phyloP scores from a whole-genome alignment of 2,797 vertebrate species.

The Anabacerthia variegaticeps region DNA sequence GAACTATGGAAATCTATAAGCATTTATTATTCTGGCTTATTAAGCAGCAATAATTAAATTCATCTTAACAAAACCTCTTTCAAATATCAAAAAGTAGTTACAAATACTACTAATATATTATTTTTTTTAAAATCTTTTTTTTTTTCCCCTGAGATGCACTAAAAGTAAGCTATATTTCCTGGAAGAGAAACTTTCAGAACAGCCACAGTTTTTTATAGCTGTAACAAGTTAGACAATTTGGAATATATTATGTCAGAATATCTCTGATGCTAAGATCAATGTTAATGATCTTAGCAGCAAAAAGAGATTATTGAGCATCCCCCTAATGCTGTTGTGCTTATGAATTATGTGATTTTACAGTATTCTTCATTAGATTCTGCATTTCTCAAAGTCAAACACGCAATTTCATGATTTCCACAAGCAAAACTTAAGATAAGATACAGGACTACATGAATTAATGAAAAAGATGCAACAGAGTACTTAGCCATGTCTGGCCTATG shows the following conservation, averaged over 20 bases:
- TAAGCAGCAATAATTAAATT: background rate
- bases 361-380: background rate
- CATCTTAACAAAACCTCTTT: background rate
- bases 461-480: background rate
- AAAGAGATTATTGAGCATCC: background rate
- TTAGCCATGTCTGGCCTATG: background rate
- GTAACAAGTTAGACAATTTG: background rate
- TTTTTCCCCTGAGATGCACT: background rate
- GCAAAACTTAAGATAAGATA: background rate
- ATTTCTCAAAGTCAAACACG: constrained; percentile 12
- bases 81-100: background rate
- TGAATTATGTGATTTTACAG: background rate
- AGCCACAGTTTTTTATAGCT: background rate
- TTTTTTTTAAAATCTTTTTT: too few species aligned
- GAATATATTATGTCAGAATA: background rate
- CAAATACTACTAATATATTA: background rate
- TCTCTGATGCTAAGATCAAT: background rate
- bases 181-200: background rate
- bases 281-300: background rate
- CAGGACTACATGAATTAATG: background rate
- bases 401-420: constrained; percentile 11
- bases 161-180: background rate
- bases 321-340: background rate
- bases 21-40: background rate
- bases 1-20: background rate